These are phyloP conservation scores for Thera britannica DNA, from an alignment of 2,888 invertebrate species.

Conservation along the genomic window DNA sequence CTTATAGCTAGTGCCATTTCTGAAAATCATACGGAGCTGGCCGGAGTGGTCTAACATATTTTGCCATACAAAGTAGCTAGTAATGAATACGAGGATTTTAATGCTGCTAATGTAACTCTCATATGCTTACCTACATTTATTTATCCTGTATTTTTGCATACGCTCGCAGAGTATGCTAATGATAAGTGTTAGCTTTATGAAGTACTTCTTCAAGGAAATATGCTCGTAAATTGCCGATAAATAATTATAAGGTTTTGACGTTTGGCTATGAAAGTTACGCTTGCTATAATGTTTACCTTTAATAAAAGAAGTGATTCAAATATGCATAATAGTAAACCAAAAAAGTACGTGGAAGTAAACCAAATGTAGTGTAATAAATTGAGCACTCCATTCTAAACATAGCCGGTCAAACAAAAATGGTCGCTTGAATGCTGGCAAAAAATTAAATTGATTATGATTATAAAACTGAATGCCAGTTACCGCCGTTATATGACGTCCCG, in stretches of 20 bases:
- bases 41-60: conserved; percentile 76
- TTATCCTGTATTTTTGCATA: conserved; percentile 53
- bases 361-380: not conserved
- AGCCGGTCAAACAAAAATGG: conserved; percentile 31
- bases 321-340: not conserved
- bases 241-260: no score
- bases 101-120: conserved; percentile 78
- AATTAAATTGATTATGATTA: conserved; percentile 60
- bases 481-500: conserved; percentile 79
- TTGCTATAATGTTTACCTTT: no score
- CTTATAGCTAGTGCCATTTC: conserved; percentile 78
- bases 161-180: conserved; percentile 40
- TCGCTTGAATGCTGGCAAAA: conserved; percentile 42
- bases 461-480: conserved; percentile 61
- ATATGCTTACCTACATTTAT: conserved; percentile 60
- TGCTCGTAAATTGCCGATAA: not conserved
- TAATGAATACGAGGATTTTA: conserved; percentile 83
- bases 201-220: conserved; percentile 1
- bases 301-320: not conserved
- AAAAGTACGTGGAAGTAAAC: not conserved
- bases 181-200: conserved; percentile 28
- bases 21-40: conserved; percentile 84
- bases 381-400: conserved; percentile 11
- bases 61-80: conserved; percentile 75
- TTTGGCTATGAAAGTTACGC: no score